Evolutionary conservation across 2,113 vertebrate species (phyloP).

Genomic region (Cyprinodon tularosa): DNA sequence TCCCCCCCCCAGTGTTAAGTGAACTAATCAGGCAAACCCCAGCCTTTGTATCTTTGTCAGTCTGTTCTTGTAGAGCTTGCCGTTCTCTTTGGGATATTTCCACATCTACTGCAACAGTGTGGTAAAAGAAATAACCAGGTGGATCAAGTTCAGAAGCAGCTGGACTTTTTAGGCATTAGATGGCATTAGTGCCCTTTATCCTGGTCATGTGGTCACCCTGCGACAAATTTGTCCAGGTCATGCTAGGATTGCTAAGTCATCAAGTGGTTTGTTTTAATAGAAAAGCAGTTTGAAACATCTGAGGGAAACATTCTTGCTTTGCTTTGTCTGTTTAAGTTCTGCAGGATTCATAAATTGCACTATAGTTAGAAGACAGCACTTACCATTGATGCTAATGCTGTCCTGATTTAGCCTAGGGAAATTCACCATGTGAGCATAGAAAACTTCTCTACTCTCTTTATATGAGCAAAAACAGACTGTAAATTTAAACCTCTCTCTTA

Average conservation of each 20-base stretch:
- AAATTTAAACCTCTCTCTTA: no score
- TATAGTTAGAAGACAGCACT: background rate
- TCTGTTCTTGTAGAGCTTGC: constrained; percentile 49
- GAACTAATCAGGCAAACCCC: constrained; percentile 3
- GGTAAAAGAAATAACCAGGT: constrained; percentile 32
- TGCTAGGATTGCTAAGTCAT: constrained; percentile 15
- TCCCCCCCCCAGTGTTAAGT: no score
- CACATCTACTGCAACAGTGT: constrained; percentile 13
- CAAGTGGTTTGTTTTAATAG: constrained; percentile 4
- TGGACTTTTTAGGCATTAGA: constrained; percentile 43
- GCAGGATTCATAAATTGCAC: background rate
- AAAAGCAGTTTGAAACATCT: background rate
- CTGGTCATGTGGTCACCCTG: constrained; percentile 45
- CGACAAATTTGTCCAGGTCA: constrained; percentile 13
- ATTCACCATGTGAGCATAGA: no score
- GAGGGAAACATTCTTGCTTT: background rate
- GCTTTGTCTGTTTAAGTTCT: background rate
- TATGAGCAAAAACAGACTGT: no score
- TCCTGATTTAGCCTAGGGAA: no score
- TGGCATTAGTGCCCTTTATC: constrained; percentile 58
- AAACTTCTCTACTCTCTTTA: no score
- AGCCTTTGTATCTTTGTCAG: constrained; percentile 42
- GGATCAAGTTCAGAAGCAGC: constrained; percentile 29
- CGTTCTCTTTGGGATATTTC: constrained; percentile 21
- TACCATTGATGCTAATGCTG: no score